Base-by-base conservation (phyloP, 1,140 invertebrate genomes). In the Bacillus rossius region DNA sequence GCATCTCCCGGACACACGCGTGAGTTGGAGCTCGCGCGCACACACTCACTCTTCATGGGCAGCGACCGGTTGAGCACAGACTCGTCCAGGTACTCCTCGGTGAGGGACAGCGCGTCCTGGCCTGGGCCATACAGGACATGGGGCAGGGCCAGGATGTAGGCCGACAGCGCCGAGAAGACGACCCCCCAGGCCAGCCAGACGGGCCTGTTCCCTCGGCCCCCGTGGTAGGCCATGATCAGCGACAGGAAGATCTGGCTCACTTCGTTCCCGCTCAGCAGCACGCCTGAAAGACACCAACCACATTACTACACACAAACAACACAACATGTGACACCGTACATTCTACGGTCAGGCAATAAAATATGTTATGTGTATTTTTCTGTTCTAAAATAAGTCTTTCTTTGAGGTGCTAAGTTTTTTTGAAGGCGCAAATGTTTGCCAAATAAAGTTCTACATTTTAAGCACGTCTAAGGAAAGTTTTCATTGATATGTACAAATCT, bases 71-170 rank as follows among this genome's bases (percentile, higher is more conserved):
- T 34, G 29, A 34, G 29, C 5, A 34, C 29, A 34, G 29, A 34
- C 29, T 7, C 4, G 29, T 34, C 29, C 5, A 34, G 29, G 26
- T 57, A 60, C 48, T 69, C 68, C 47, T 62, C 57, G 4, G 67
- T 69, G 10, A 69, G 61, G 40, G 48, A 55, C 1, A 70, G 22
- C 16, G 69, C 69, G 52, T 70, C 67, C 40, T 60, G 56, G 2
- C 70, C 73, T 8, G 74, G 69, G 16, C 77, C 76, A 57, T 75
- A 79, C n/a, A 79, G 61, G 16, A 75, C 62, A 55, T 79, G 76
- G 0, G 77, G 77, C 2, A 75, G 54, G 7, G 66, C 69, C 25
- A 66, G 22, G 8, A 55, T 26, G 37, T 55, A 51, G 43, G 59
- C 60, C 13, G 49, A 57, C 13, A 63, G 17, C 8, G 42, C 59